Percentiles rank a stretch among this genome's conserved stretches.
phyloP scores from a whole-genome alignment of 2,888 invertebrate species.

The Drosophila paracracens region DNA sequence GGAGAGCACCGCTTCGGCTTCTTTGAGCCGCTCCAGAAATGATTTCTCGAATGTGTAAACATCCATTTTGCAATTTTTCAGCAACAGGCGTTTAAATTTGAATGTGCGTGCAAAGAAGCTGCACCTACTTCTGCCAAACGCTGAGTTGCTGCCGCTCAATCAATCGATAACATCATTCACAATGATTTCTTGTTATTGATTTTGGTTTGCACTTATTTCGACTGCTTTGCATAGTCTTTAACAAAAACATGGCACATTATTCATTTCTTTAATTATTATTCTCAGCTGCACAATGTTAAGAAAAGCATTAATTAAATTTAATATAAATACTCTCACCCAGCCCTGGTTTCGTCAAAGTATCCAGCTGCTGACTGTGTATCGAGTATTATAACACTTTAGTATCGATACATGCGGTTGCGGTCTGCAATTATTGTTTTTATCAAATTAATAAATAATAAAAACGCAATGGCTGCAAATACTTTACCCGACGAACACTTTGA shows the following conservation, averaged over 20 bases:
- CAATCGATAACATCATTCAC: slow-evolving; percentile 29
- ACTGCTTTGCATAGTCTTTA: neutral
- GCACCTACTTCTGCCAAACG: slow-evolving; percentile 7
- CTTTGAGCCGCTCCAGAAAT: slow-evolving; percentile 86
- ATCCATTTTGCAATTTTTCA: slow-evolving; percentile 85
- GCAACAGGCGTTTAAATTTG: slow-evolving; percentile 50
- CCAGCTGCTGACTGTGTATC: neutral
- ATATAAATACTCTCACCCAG: neutral
- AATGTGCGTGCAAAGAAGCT: slow-evolving; percentile 45
- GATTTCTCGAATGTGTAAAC: slow-evolving; percentile 87
- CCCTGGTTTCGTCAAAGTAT: neutral
- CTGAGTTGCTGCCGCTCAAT: slow-evolving; percentile 11
- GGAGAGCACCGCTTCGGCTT: slow-evolving; percentile 86
- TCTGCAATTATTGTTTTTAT: neutral
- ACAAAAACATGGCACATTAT: neutral
- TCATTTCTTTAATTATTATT: neutral
- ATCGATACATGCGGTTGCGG: slow-evolving; percentile 6
- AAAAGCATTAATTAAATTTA: neutral
- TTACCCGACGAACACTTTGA: slow-evolving; percentile 80
- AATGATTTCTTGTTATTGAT: neutral
- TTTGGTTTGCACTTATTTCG: neutral
- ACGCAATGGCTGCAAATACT: slow-evolving; percentile 67
- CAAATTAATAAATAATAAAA: slow-evolving; percentile 21
- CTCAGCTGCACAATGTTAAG: neutral
- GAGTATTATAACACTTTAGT: neutral